Percentiles rank a stretch among this genome's conserved stretches.
These are phyloP conservation scores for Molossus alvarezi DNA, from an alignment of 2,797 vertebrate genomes.

Conservation along the genomic window DNA sequence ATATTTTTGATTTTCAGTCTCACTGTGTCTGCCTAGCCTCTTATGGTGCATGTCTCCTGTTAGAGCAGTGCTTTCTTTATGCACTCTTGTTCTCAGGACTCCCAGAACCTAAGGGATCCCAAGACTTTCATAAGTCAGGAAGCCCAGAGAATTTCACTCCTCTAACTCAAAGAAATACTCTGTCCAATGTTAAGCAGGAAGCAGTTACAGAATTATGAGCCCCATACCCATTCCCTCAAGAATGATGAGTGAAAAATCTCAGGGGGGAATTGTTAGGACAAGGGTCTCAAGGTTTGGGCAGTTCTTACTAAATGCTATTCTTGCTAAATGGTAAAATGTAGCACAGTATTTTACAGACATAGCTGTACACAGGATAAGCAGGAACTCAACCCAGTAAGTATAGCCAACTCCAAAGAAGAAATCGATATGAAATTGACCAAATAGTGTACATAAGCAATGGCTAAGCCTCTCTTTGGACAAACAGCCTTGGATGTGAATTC, in stretches of 20 bases:
- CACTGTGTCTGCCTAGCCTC: background rate
- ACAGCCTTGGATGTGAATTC: no score
- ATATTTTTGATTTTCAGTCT: background rate
- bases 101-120: no score
- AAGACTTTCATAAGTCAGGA: no score
- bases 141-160: background rate
- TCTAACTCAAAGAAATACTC: background rate
- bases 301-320: background rate
- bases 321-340: background rate
- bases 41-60: background rate
- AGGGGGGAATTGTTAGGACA: no score
- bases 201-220: background rate
- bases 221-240: background rate
- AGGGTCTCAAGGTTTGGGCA: no score
- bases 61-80: background rate
- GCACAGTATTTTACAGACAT: background rate
- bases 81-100: no score
- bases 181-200: background rate
- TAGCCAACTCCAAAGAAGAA: background rate
- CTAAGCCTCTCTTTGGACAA: no score
- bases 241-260: background rate
- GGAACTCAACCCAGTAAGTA: background rate
- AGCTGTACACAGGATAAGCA: background rate
- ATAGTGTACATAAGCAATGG: no score
- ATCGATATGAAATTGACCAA: background rate